phyloP scores from a whole-genome alignment of 1,140 invertebrate genomes.

The Anagrus nilaparvatae region DNA sequence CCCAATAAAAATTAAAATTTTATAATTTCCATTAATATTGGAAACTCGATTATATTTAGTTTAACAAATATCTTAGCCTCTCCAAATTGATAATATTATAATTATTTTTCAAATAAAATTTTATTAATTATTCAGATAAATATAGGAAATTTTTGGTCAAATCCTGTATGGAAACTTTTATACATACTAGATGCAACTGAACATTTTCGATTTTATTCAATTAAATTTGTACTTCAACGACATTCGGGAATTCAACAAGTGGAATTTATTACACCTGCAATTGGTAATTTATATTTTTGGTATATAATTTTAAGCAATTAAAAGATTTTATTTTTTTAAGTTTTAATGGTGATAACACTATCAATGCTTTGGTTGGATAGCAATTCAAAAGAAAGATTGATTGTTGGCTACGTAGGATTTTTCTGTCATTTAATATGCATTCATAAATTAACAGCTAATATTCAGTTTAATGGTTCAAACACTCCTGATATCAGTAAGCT shows the following conservation, averaged over 20 bases:
- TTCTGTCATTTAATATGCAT: slow-evolving; percentile 40
- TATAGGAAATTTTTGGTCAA: neutral
- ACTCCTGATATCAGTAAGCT: slow-evolving; percentile 31
- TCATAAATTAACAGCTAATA: slow-evolving; percentile 32
- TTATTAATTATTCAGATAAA: no score
- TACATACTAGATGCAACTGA: slow-evolving; percentile 24
- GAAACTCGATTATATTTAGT: no score
- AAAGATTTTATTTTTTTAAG: slow-evolving; percentile 23
- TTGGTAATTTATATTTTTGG: slow-evolving; percentile 30
- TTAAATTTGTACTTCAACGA: slow-evolving; percentile 35
- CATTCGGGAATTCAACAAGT: slow-evolving; percentile 24
- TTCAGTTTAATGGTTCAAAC: slow-evolving; percentile 36
- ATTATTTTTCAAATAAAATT: no score
- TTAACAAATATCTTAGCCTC: no score
- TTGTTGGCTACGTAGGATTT: slow-evolving; percentile 37
- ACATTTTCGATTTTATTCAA: slow-evolving; percentile 32
- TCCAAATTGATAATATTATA: no score
- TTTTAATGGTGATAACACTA: slow-evolving; percentile 39
- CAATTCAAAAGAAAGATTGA: slow-evolving; percentile 33
- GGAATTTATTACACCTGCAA: slow-evolving; percentile 28
- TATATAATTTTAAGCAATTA: slow-evolving; percentile 2
- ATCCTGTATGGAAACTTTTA: neutral
- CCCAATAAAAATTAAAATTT: neutral
- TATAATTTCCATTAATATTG: neutral
- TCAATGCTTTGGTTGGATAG: slow-evolving; percentile 38